Evolutionary conservation across 2,888 invertebrate genomes (phyloP).

Genomic region (Drosophila basisetae): DNA sequence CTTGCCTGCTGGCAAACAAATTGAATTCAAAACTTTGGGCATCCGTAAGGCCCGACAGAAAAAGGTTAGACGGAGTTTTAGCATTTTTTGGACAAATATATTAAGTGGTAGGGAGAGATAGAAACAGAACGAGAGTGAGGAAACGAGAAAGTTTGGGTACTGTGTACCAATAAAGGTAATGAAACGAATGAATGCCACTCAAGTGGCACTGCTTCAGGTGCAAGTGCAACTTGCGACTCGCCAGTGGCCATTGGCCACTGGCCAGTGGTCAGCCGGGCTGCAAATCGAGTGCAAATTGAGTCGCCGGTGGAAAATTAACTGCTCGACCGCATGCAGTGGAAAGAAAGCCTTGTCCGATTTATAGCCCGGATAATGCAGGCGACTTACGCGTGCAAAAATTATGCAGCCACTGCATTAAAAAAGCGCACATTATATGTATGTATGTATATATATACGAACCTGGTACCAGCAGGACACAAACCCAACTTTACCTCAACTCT

Average conservation of each 20-base stretch:
- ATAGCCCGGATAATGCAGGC: conserved; percentile 77
- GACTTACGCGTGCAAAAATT: conserved; percentile 76
- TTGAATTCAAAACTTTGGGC: conserved; percentile 70
- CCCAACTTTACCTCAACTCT: neutral
- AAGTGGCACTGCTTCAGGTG: conserved; percentile 54
- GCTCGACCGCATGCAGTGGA: conserved; percentile 60
- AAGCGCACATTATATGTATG: conserved; percentile 4
- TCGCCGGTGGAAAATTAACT: conserved; percentile 68
- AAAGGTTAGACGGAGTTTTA: conserved; percentile 20
- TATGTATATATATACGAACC: neutral
- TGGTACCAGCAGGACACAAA: conserved; percentile 1
- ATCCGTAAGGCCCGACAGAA: conserved; percentile 33
- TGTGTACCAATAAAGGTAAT: conserved; percentile 71
- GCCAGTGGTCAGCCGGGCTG: conserved; percentile 28
- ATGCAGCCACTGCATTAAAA: conserved; percentile 75
- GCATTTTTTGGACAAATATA: conserved; percentile 9
- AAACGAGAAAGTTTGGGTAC: neutral
- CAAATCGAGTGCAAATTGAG: conserved; percentile 68
- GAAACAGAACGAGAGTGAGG: neutral
- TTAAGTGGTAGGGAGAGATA: neutral
- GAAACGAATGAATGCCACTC: conserved; percentile 76
- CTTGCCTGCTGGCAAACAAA: conserved; percentile 68
- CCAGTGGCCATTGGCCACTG: conserved; percentile 16
- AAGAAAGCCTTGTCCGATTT: conserved; percentile 57
- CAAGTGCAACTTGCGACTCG: conserved; percentile 17